These are phyloP conservation scores for Polyodon spathula DNA, from an alignment of 2,113 vertebrate genomes.

Conservation along the genomic window DNA sequence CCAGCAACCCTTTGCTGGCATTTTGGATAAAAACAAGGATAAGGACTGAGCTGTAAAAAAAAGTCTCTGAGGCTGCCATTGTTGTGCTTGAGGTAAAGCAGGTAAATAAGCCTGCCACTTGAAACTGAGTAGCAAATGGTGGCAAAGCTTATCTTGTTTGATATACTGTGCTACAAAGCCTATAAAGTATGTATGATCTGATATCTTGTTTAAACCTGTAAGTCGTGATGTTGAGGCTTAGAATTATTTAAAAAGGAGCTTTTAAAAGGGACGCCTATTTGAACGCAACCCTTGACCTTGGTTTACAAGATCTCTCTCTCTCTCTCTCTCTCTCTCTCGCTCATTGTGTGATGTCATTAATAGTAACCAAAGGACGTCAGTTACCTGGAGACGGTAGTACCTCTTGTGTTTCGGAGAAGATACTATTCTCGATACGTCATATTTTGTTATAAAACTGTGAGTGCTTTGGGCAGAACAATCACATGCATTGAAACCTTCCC, in stretches of 20 bases:
- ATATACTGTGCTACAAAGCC: constrained; percentile 3
- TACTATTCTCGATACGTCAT: too few relatives aligned
- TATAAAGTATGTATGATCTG: constrained; percentile 3
- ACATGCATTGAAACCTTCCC: too few relatives aligned
- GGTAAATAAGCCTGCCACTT: constrained; percentile 8
- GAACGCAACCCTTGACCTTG: not conserved
- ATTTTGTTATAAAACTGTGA: too few relatives aligned
- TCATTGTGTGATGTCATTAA: too few relatives aligned
- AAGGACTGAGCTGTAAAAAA: constrained; percentile 20
- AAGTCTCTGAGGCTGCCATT: constrained; percentile 14
- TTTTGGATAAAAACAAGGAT: constrained; percentile 16
- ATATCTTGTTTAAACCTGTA: not conserved
- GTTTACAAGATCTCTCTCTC: not conserved
- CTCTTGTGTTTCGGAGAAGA: too few relatives aligned
- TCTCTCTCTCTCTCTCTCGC: too few relatives aligned
- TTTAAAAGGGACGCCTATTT: constrained; percentile 9
- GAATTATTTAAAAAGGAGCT: constrained; percentile 4
- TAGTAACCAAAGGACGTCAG: too few relatives aligned
- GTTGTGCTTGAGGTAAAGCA: constrained; percentile 12
- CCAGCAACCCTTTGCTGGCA: too few relatives aligned
- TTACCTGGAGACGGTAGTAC: too few relatives aligned
- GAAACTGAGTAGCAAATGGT: constrained; percentile 1
- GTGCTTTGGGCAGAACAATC: too few relatives aligned
- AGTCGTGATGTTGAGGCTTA: constrained; percentile 1
- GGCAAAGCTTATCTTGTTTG: constrained; percentile 6